A percentile compares a stretch with the other conserved stretches of the same genome.
Conservation (phyloP, 2,888 invertebrate species). For the Caradrina kadenii region DNA sequence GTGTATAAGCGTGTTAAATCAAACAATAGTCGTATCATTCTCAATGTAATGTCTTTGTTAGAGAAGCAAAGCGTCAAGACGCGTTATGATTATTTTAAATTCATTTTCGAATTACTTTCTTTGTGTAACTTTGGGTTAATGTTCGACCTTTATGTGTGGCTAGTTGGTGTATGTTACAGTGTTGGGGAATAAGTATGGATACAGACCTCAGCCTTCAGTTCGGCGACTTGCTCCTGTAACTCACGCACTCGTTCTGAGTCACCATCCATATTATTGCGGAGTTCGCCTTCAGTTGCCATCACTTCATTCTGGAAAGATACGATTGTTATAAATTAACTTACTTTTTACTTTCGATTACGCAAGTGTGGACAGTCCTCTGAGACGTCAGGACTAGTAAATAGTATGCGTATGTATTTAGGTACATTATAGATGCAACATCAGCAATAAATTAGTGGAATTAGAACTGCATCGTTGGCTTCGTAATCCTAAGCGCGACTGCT, state of each 20-base stretch:
- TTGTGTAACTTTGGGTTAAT: neutral
- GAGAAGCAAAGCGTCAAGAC: constrained; percentile 52
- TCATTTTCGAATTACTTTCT: neutral
- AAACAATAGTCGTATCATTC: constrained; percentile 20
- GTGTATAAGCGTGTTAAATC: constrained; percentile 49
- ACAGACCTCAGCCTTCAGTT: constrained; percentile 97
- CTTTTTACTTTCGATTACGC: too few species aligned
- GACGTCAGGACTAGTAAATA: too few species aligned
- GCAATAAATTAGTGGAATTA: too few species aligned
- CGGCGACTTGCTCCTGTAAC: constrained; percentile 97
- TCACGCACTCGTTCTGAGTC: constrained; percentile 96
- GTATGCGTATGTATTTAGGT: too few species aligned
- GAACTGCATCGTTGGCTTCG: too few species aligned
- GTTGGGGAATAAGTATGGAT: neutral
- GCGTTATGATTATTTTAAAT: constrained; percentile 15
- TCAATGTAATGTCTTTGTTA: constrained; percentile 47
- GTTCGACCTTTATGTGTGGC: neutral
- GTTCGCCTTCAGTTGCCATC: constrained; percentile 97
- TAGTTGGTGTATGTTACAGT: constrained; percentile 9
- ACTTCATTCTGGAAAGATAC: constrained; percentile 95
- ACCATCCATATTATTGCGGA: constrained; percentile 95
- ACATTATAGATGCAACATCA: too few species aligned
- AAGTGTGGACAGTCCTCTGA: too few species aligned
- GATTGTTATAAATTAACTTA: neutral
- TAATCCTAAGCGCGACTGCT: too few species aligned